phyloP scores from a whole-genome alignment of 2,888 invertebrate species.

The Drosophila atroscutellata region DNA sequence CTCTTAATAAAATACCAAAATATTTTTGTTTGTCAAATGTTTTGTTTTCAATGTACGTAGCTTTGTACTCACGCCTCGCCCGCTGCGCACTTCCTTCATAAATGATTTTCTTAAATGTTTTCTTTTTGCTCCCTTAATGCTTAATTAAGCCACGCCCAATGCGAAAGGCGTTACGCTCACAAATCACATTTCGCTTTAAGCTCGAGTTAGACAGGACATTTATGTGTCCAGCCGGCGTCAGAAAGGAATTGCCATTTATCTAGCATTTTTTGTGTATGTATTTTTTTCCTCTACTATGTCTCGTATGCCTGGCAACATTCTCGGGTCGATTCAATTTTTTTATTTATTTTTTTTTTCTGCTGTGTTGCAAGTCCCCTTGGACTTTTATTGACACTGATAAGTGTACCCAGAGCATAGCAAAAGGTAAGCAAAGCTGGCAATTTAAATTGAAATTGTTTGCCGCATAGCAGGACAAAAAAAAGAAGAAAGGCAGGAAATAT shows the following conservation, averaged over 20 bases:
- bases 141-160: constrained; percentile 38
- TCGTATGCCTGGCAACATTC: constrained; percentile 41
- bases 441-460: constrained; percentile 79
- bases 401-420: constrained; percentile 73
- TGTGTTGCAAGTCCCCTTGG: constrained; percentile 50
- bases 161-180: constrained; percentile 20
- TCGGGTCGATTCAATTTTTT: constrained; percentile 28
- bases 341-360: constrained; percentile 23
- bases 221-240: constrained; percentile 37
- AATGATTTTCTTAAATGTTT: constrained; percentile 29
- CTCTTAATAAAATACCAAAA: neutral
- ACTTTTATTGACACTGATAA: constrained; percentile 79
- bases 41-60: neutral
- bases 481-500: constrained; percentile 15
- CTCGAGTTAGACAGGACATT: constrained; percentile 36
- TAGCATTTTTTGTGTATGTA: constrained; percentile 9
- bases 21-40: neutral
- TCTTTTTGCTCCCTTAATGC: constrained; percentile 23
- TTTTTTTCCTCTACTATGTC: neutral
- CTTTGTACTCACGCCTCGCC: constrained; percentile 2
- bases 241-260: constrained; percentile 28
- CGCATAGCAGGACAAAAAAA: constrained; percentile 58
- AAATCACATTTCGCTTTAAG: constrained; percentile 44
- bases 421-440: constrained; percentile 78
- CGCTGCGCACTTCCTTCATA: constrained; percentile 7